Evolutionary conservation across 2,888 invertebrate species (phyloP), one percentile per base, ranked within the genome.

Genomic region (Polydrusus tereticollis): DNA sequence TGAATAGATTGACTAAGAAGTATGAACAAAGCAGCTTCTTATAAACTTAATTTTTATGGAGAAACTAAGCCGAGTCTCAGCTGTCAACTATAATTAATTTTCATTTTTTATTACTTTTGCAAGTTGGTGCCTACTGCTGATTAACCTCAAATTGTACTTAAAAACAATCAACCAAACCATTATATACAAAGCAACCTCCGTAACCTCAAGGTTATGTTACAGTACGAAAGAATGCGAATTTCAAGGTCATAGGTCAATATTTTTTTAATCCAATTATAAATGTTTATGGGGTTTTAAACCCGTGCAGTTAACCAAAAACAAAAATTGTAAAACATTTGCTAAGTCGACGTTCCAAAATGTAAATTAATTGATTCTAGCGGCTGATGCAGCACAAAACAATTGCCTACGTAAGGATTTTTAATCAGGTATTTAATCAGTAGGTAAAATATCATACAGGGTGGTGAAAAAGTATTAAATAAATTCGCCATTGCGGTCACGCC

Each of bases 381-480:
- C 43, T 18, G n/a, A n/a, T 26, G 18, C 47, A 52, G 0, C 29
- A 52, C 8, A 52, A 52, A 52, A 52, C 6, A 21, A 10, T 7
- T 29, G 29, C 29, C 29, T 21, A 52, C 52, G 26, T 52, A 2
- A 0, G 7, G 6, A 23, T 16, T 50, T 50, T 14, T 23, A 50
- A 50, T 4, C n/a, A 50, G 23, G 47, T 50, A 26, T 16, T 52
- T 29, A 52, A 52, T 29, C n/a, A n/a, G n/a, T n/a, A n/a, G n/a
- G n/a, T n/a, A n/a, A n/a, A n/a, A n/a, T 2, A 10, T 6, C 12
- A 36, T 36, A 12, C 12, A 36, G 36, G 36, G 12, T 36, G 10
- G 36, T 2, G 36, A n/a, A n/a, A n/a, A n/a, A n/a, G n/a, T n/a
- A n/a, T n/a, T n/a, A n/a, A n/a, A n/a, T n/a, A n/a, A n/a, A n/a